Evolutionary conservation across 2,888 invertebrate genomes (phyloP).

Genomic region (Ichneumon xanthorius): DNA sequence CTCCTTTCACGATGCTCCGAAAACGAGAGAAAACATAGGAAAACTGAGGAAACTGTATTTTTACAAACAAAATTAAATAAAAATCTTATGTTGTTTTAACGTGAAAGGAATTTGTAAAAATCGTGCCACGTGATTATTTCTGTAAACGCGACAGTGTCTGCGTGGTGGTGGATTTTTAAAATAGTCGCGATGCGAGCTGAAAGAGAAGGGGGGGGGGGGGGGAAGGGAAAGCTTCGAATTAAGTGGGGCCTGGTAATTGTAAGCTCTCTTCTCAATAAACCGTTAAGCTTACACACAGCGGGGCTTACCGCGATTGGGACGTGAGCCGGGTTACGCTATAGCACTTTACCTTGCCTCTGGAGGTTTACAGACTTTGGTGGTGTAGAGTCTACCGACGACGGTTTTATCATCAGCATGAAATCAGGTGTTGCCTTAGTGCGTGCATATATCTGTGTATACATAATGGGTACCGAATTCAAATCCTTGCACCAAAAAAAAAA

Average conservation of each 20-base stretch:
- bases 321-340: conserved; percentile 51
- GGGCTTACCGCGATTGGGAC: conserved; percentile 63
- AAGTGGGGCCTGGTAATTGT: conserved; percentile 60
- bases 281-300: conserved; percentile 60
- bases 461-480: neutral
- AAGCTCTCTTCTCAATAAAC: conserved; percentile 63
- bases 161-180: conserved; percentile 74
- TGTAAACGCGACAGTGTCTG: neutral
- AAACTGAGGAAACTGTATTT: neutral
- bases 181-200: conserved; percentile 53
- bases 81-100: neutral
- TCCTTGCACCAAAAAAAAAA: neutral
- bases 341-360: conserved; percentile 32
- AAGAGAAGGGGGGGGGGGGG: conserved; percentile 32
- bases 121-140: neutral
- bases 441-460: neutral
- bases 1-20: neutral
- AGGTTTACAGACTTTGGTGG: conserved; percentile 52
- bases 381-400: conserved; percentile 37
- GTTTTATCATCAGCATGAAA: conserved; percentile 53
- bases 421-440: conserved; percentile 10
- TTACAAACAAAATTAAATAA: no score
- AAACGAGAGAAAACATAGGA: neutral
- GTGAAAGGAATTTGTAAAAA: neutral
- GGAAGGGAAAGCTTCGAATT: conserved; percentile 55